phyloP scores from a whole-genome alignment of 2,888 invertebrate species.

The Galerucella calmariensis region DNA sequence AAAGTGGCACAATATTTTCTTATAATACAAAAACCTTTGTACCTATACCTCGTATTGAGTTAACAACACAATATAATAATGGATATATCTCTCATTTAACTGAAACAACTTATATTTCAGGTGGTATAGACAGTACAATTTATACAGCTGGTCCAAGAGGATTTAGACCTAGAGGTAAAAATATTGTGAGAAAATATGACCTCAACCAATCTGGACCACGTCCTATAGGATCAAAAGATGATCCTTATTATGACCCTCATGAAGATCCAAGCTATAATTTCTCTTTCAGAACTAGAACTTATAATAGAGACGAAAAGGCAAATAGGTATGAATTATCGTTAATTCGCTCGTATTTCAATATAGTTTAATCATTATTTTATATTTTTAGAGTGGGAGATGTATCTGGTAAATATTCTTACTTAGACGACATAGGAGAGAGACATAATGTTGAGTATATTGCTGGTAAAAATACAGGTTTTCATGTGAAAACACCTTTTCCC shows the following conservation, averaged over 20 bases:
- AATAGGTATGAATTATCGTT: slow-evolving; percentile 50
- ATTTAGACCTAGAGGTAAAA: slow-evolving; percentile 82
- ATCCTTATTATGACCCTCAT: slow-evolving; percentile 79
- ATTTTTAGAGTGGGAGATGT: slow-evolving; percentile 52
- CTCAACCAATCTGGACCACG: slow-evolving; percentile 72
- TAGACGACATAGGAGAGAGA: slow-evolving; percentile 80
- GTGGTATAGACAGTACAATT: slow-evolving; percentile 75
- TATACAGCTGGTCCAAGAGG: slow-evolving; percentile 84
- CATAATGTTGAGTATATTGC: slow-evolving; percentile 83
- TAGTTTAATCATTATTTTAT: not conserved
- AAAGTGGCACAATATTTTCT: no score
- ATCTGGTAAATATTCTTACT: slow-evolving; percentile 75
- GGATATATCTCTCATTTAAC: no score
- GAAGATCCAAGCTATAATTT: slow-evolving; percentile 82
- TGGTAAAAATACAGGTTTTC: slow-evolving; percentile 80
- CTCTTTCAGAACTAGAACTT: slow-evolving; percentile 74
- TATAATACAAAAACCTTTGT: no score
- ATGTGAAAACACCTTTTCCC: slow-evolving; percentile 76
- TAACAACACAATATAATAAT: no score
- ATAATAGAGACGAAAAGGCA: slow-evolving; percentile 73
- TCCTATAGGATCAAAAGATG: slow-evolving; percentile 75
- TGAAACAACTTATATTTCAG: slow-evolving; percentile 44
- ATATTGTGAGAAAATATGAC: slow-evolving; percentile 78
- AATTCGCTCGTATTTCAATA: not conserved
- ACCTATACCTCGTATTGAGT: no score